phyloP scores from a whole-genome alignment of 1,140 invertebrate genomes.

The Danaus plexippus region DNA sequence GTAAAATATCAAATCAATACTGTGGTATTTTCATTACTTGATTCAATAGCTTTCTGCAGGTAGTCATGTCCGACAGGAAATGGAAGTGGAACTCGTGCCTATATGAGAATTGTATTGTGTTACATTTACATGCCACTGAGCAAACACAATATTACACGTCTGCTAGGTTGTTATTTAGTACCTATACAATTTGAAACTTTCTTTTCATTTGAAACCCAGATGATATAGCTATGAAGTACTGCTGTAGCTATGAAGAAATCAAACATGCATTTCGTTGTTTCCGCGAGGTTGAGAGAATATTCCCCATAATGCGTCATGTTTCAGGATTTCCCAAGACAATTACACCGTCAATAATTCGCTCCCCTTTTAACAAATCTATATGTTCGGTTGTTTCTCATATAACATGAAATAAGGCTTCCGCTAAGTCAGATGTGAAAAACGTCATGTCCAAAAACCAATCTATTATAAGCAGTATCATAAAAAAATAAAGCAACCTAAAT shows the following conservation, averaged over 20 bases:
- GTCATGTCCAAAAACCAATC: background rate
- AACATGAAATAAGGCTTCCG: no score
- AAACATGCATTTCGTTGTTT: no score
- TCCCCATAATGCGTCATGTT: slow-evolving; percentile 10
- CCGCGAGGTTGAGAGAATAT: no score
- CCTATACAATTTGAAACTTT: no score
- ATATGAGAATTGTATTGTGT: slow-evolving; percentile 14
- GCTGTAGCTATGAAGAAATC: no score
- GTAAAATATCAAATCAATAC: no score
- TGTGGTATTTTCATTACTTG: no score
- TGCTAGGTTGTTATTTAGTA: background rate
- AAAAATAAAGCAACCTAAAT: slow-evolving; percentile 4
- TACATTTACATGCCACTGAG: slow-evolving; percentile 16
- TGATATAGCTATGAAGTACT: no score
- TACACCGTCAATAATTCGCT: slow-evolving; percentile 4
- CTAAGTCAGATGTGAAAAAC: background rate
- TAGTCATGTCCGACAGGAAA: slow-evolving; percentile 19
- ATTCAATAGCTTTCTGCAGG: background rate
- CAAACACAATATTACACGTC: slow-evolving; percentile 10
- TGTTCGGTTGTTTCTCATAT: no score
- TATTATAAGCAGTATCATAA: background rate
- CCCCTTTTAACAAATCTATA: no score
- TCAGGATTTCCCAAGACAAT: slow-evolving; percentile 13
- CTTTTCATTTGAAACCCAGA: no score
- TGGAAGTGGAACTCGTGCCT: slow-evolving; percentile 23